Base-by-base conservation (phyloP, 2,797 vertebrate species). In the Enteromius radiatus region DNA sequence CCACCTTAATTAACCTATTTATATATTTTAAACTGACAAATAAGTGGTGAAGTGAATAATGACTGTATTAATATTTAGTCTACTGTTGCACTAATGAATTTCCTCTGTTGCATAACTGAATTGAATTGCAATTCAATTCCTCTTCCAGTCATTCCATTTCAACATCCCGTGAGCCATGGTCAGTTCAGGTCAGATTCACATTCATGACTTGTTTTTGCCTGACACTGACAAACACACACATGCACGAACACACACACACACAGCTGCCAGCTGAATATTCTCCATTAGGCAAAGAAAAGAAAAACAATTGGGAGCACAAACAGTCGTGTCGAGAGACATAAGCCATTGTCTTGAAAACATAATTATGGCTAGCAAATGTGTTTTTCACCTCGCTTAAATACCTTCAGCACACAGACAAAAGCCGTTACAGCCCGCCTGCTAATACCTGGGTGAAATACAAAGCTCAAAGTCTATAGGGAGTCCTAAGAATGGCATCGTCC, bases 351-450 rank as follows among this genome's bases (percentile, higher is more conserved):
- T 47, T 63, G 54, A 63, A 23, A 71, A 71, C 68, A 63, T 80
- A 80, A 80, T 80, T 63, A 59, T 23, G 68, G 3, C 3, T 61
- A 21, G 68, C 54, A 80, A 71, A 73, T 63, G 68, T 80, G 68
- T 80, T 80, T 47, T 43, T 80, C 68, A 63, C 68, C 73, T 41
- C 11, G 28, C 56, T 63, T 81, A 73, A 61, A 73, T 26, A 36
- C 41, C 36, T 47, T 63, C 21, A 12, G 8, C 19, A 26, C 28
- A 26, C 52, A 80, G 19, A 71, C 43, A 47, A 47, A 63, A 33
- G 14, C 26, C 28, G 49, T 81, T 49, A 63, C 6, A 2, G 41
- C 28, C 26, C 19, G 12, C 73, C 28, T 80, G 41, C 54, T 49
- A 73, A 63, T 63, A 21, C 28, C 26, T 71, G 4, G 0, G 15